Evolutionary conservation across 1,140 invertebrate species (phyloP).

Genomic region (Teleopsis dalmanni): DNA sequence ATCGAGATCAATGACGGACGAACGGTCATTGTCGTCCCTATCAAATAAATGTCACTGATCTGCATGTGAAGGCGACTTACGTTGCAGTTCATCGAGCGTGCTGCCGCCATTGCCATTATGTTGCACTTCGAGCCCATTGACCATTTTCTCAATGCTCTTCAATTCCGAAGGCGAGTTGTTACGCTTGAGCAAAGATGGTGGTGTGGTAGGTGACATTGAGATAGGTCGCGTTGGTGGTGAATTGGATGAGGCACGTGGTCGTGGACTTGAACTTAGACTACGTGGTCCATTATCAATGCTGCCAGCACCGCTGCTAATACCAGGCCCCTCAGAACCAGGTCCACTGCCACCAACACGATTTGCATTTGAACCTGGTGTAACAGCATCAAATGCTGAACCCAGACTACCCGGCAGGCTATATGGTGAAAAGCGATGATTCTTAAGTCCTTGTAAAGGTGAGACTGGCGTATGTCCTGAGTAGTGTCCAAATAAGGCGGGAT

Average conservation of each 20-base stretch:
- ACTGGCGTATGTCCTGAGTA: conserved; percentile 53
- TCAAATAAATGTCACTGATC: conserved; percentile 45
- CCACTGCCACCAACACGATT: conserved; percentile 25
- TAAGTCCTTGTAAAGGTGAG: conserved; percentile 50
- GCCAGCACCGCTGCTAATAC: conserved; percentile 12
- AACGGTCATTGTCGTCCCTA: conserved; percentile 32
- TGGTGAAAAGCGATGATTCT: conserved; percentile 63
- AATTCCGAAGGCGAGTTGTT: conserved; percentile 61
- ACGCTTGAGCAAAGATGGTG: conserved; percentile 38
- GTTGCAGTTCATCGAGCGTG: conserved; percentile 10
- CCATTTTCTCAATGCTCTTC: conserved; percentile 95
- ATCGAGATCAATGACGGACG: conserved; percentile 40
- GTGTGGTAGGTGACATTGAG: conserved; percentile 49
- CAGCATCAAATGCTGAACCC: conserved; percentile 76
- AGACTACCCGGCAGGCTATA: conserved; percentile 66
- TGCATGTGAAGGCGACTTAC: conserved; percentile 9
- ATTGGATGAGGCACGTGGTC: conserved; percentile 51
- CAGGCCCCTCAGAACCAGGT: conserved; percentile 16
- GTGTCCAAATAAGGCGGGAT: conserved; percentile 64
- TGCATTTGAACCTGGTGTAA: conserved; percentile 59
- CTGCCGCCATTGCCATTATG: conserved; percentile 26
- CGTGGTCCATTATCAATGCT: conserved; percentile 45
- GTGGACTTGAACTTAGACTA: conserved; percentile 61
- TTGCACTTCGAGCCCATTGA: conserved; percentile 83
- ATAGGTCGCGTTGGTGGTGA: conserved; percentile 49